These are phyloP conservation scores for Desmophyllum pertusum DNA, from an alignment of 92 coral and sea anemone species.

Conservation along the genomic window DNA sequence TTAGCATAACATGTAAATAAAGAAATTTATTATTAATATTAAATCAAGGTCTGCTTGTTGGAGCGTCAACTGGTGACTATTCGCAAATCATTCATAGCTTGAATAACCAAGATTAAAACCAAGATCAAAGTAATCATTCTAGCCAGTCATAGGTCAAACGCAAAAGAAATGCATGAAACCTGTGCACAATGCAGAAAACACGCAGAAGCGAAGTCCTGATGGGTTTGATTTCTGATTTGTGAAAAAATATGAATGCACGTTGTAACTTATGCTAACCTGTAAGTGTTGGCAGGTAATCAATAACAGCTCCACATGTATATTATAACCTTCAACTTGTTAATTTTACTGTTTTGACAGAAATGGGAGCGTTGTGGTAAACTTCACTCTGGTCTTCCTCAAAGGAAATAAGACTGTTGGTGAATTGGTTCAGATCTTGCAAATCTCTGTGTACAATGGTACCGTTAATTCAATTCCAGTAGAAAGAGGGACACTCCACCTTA, in stretches of 20 bases:
- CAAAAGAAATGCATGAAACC: background rate
- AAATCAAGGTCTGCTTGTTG: too few relatives aligned
- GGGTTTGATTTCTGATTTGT: background rate
- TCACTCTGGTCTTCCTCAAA: conserved; percentile 30
- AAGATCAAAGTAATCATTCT: background rate
- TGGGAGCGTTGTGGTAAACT: conserved; percentile 31
- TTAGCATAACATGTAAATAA: too few relatives aligned
- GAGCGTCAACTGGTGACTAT: too few relatives aligned
- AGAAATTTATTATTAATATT: too few relatives aligned
- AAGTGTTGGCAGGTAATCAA: background rate
- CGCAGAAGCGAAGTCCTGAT: background rate
- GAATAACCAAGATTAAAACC: too few relatives aligned
- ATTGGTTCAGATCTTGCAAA: background rate
- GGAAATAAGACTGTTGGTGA: conserved; percentile 3
- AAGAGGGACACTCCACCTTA: conserved; percentile 11
- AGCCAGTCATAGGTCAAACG: background rate
- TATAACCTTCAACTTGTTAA: background rate
- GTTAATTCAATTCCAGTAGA: background rate
- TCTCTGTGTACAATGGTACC: conserved; percentile 15
- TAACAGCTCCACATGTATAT: too few relatives aligned
- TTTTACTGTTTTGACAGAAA: conserved; percentile 10
- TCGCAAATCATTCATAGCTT: too few relatives aligned
- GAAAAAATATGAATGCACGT: background rate
- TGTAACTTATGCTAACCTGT: background rate
- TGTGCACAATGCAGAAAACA: background rate